Evolutionary conservation across 2,797 vertebrate genomes (phyloP).

Genomic region (Cyclura pinguis): DNA sequence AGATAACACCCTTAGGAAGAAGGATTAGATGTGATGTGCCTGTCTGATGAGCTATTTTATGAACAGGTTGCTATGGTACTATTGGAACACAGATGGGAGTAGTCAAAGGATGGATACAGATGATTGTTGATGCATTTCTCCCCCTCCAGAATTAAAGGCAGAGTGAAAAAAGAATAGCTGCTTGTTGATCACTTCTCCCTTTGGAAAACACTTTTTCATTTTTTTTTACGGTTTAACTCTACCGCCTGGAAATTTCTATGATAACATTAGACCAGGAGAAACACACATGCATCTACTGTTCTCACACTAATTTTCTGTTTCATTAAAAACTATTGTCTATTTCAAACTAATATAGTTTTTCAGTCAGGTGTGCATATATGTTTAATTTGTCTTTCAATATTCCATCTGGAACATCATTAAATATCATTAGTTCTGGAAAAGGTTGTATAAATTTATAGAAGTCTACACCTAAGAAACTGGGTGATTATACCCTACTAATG

Average conservation of each 20-base stretch:
- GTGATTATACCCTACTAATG: neutral
- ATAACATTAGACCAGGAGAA: neutral
- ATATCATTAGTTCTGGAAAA: neutral
- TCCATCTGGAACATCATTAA: neutral
- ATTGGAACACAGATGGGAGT: neutral
- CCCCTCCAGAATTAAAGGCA: neutral
- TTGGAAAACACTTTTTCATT: neutral
- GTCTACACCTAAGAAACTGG: neutral
- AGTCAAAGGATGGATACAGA: conserved; percentile 11
- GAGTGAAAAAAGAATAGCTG: neutral
- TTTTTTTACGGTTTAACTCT: neutral
- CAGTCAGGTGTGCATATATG: neutral
- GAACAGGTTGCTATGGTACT: neutral
- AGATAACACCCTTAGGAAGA: conserved; percentile 3
- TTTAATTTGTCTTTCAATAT: neutral
- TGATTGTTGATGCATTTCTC: neutral
- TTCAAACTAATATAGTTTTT: neutral
- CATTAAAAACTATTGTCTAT: neutral
- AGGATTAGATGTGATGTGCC: neutral
- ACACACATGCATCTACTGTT: neutral
- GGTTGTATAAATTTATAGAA: neutral
- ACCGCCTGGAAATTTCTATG: neutral
- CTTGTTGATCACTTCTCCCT: neutral
- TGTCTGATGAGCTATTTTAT: neutral
- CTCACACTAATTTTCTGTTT: neutral